phyloP scores from a whole-genome alignment of 2,113 vertebrate genomes.

The Tragelaphus imberbis region DNA sequence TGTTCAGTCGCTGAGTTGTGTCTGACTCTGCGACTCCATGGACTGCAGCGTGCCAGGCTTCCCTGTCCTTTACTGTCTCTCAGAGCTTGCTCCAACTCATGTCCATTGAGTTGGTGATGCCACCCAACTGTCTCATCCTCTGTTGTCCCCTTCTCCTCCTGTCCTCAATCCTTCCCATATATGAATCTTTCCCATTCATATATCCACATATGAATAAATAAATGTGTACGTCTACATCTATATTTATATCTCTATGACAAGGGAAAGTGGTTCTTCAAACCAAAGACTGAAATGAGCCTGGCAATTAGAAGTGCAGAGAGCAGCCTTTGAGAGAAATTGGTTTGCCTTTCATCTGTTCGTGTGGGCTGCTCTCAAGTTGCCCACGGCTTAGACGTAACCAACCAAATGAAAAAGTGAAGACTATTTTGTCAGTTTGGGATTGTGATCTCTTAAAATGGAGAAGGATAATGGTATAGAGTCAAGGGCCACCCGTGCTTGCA shows the following conservation, averaged over 20 bases:
- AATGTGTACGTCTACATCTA: no score
- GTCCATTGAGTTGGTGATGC: background rate
- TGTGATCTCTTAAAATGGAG: background rate
- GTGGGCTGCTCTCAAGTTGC: background rate
- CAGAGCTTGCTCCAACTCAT: background rate
- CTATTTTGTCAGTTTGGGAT: background rate
- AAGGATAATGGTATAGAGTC: rapidly evolving
- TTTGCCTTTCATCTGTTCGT: background rate
- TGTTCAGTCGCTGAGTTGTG: background rate
- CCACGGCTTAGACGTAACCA: background rate
- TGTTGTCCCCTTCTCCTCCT: background rate
- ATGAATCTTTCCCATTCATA: background rate
- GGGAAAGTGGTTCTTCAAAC: background rate
- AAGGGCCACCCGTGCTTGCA: background rate
- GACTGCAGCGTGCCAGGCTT: background rate
- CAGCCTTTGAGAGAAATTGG: background rate
- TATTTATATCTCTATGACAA: background rate
- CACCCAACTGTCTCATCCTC: background rate
- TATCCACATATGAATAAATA: background rate
- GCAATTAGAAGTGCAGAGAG: background rate
- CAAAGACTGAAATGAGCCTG: background rate
- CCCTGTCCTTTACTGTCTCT: background rate
- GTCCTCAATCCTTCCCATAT: background rate
- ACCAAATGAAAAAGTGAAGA: background rate
- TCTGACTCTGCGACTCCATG: background rate